Evolutionary conservation across 2,113 vertebrate species (phyloP), one percentile per base, ranked within the genome.

Genomic region (Zapus hudsonius): DNA sequence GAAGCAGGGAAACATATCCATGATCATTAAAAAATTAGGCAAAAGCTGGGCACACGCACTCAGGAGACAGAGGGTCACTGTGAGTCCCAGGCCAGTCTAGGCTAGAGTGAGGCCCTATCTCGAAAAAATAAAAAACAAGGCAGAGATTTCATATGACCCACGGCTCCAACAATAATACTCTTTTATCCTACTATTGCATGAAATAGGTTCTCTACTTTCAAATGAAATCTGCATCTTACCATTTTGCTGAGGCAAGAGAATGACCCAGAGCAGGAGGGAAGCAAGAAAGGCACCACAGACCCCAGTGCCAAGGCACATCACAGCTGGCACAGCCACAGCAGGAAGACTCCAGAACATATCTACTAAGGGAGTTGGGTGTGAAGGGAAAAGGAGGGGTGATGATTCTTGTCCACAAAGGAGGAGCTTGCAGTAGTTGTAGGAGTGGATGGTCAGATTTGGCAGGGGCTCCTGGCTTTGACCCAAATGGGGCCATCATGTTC

Each of bases 361-460:
- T n/a, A 42, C 52, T 13, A 7, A 76, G 20, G 74, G 44, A 6
- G 42, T 0, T 36, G 63, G 70, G 63, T 57, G 57, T 55, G 40
- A 73, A 44, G 79, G 82, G 69, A 69, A 61, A 27, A 20, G 40
- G 63, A 38, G 67, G 25, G 31, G n/a, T 44, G 73, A 87, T 29
- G 66, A 80, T 42, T 91, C 67, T 78, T 52, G 84, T 80, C 80
- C 79, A 94, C 63, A 88, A 38, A 79, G 75, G 87, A 92, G 47
- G 87, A 92, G 79, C 61, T 15, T 17, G 42, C 23, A 84, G 69
- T 67, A 89, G 69, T 80, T 9, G 70, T 66, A 80, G 91, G 86
- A 75, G 63, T 79, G 55, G 82, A 87, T n/a, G 55, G 92, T 83
- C 61, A 92, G 59, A 83, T 44, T 69, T 59, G 64, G 87, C 76